phyloP scores from a whole-genome alignment of 2,888 invertebrate species.

The Drosophila falleni region DNA sequence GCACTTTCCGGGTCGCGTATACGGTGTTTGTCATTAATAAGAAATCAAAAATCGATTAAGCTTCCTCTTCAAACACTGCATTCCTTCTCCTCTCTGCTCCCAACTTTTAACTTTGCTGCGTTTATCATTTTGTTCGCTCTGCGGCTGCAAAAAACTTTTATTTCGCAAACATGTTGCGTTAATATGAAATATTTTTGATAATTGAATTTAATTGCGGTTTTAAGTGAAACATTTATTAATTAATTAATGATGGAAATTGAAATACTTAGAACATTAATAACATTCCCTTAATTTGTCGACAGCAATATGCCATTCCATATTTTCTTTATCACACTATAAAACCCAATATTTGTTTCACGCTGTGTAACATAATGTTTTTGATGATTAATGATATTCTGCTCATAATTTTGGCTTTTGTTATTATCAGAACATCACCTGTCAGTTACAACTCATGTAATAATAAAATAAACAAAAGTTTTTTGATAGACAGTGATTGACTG shows the following conservation, averaged over 20 bases:
- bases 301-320: conserved; percentile 1
- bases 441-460: too few species aligned
- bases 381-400: conserved; percentile 1
- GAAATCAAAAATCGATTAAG: conserved; percentile 78
- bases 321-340: conserved; percentile 31
- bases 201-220: conserved; percentile 45
- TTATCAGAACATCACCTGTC: too few species aligned
- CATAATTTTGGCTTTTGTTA: neutral
- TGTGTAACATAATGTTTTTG: neutral
- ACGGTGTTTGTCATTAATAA: conserved; percentile 64
- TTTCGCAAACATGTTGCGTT: conserved; percentile 55
- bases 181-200: conserved; percentile 44
- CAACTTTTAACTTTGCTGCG: conserved; percentile 14
- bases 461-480: too few species aligned
- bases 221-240: conserved; percentile 45
- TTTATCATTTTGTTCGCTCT: conserved; percentile 15
- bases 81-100: neutral
- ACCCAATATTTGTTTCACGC: neutral
- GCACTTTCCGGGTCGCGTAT: conserved; percentile 33
- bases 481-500: too few species aligned
- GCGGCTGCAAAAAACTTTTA: conserved; percentile 47
- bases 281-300: conserved; percentile 17
- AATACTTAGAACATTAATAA: conserved; percentile 46
- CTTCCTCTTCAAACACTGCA: neutral
- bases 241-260: conserved; percentile 51